phyloP scores from a whole-genome alignment of 1,140 invertebrate genomes.

The Brachionus manjavacas region DNA sequence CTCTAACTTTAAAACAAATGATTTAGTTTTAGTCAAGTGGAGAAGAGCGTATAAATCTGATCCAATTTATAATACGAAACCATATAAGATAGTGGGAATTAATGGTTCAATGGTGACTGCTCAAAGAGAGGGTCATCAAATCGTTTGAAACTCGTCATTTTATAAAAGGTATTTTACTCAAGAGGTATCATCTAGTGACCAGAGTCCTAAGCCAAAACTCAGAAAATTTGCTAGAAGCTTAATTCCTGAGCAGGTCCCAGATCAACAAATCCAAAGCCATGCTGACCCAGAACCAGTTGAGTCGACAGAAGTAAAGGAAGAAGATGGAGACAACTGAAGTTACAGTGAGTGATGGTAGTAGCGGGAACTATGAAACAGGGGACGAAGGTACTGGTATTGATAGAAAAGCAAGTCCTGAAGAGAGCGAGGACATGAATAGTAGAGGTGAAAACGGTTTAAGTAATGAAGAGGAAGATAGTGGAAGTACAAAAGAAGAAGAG shows the following conservation, averaged over 20 bases:
- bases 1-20: background rate
- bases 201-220: too few relatives aligned
- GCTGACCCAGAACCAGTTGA: background rate
- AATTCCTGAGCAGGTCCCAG: too few relatives aligned
- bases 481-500: background rate
- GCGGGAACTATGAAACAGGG: background rate
- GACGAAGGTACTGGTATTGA: background rate
- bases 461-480: background rate
- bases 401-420: background rate
- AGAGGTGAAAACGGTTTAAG: background rate
- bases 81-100: too few relatives aligned
- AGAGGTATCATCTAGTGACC: too few relatives aligned
- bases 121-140: too few relatives aligned
- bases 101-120: too few relatives aligned
- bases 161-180: too few relatives aligned
- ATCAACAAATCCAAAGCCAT: background rate
- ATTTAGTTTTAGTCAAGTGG: background rate
- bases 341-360: background rate
- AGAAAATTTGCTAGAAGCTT: too few relatives aligned
- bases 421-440: background rate
- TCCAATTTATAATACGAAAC: background rate
- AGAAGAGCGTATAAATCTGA: background rate
- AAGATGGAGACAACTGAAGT: background rate
- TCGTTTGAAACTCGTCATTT: too few relatives aligned
- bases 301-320: background rate